These are phyloP conservation scores for Strigops habroptila DNA, from an alignment of 2,113 vertebrate species.

Conservation along the genomic window DNA sequence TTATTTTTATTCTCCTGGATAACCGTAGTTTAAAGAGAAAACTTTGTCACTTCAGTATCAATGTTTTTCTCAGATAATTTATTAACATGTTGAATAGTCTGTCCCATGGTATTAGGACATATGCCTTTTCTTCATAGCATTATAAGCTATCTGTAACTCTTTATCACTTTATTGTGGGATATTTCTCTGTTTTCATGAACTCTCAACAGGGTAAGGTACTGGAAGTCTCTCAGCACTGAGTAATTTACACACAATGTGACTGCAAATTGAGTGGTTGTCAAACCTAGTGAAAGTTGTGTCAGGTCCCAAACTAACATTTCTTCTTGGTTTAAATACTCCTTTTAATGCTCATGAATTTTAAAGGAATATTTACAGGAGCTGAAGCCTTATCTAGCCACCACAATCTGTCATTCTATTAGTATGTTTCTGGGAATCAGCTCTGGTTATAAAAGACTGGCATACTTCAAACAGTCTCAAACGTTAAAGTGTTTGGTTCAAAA, in stretches of 20 bases:
- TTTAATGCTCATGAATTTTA: neutral
- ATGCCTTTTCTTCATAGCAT: neutral
- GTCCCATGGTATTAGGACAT: neutral
- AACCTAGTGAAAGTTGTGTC: neutral
- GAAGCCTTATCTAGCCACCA: neutral
- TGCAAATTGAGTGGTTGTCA: neutral
- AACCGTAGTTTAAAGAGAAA: neutral
- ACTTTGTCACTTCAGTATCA: neutral
- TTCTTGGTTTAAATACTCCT: neutral
- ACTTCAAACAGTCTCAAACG: neutral
- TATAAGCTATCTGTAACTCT: neutral
- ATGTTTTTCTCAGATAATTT: neutral
- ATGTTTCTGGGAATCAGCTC: neutral
- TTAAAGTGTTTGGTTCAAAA: slow-evolving; percentile 5
- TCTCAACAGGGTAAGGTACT: neutral
- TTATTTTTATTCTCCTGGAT: neutral
- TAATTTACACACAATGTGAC: neutral
- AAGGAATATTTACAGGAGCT: neutral
- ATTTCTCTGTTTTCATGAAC: neutral
- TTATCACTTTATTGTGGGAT: neutral
- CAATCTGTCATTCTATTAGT: neutral
- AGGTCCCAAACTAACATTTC: neutral
- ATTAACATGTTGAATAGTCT: neutral
- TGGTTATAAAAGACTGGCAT: neutral
- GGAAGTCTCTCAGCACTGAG: neutral